Conservation (phyloP, 2,888 invertebrate species). For the Lycaena phlaeas region DNA sequence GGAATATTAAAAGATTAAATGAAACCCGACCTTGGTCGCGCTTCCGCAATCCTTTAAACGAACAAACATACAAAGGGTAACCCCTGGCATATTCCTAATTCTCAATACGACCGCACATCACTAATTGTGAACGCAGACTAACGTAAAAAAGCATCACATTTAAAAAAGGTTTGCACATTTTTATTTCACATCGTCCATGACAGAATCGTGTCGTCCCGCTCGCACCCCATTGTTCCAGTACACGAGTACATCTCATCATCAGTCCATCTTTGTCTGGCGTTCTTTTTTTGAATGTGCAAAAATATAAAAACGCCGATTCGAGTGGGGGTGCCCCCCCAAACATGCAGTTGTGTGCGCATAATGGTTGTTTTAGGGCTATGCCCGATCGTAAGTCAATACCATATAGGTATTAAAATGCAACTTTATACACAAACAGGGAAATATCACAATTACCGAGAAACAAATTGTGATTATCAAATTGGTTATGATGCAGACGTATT, state of each 20-base stretch:
- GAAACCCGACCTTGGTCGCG: slow-evolving; percentile 43
- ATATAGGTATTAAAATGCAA: slow-evolving; percentile 25
- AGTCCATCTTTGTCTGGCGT: slow-evolving; percentile 69
- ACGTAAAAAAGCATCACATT: slow-evolving; percentile 69
- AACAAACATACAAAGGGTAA: slow-evolving; percentile 36
- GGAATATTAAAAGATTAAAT: slow-evolving; percentile 22
- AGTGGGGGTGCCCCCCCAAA: slow-evolving; percentile 41
- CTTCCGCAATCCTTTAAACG: slow-evolving; percentile 46
- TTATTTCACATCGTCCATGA: slow-evolving; percentile 64
- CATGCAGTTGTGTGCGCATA: slow-evolving; percentile 59
- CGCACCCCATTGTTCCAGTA: slow-evolving; percentile 52
- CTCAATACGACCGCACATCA: slow-evolving; percentile 61
- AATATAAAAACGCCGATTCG: slow-evolving; percentile 71
- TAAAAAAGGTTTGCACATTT: slow-evolving; percentile 69
- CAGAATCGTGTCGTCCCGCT: slow-evolving; percentile 61
- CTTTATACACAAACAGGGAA: slow-evolving; percentile 19
- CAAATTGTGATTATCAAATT: too few relatives aligned
- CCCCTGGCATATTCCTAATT: slow-evolving; percentile 38
- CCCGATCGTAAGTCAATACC: slow-evolving; percentile 69
- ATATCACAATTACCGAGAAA: neutral
- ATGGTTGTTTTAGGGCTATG: slow-evolving; percentile 67
- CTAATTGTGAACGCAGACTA: slow-evolving; percentile 72
- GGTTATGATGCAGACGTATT: too few relatives aligned
- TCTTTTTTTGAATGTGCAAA: slow-evolving; percentile 70
- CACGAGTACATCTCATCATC: slow-evolving; percentile 51